Conservation (phyloP, 1,140 invertebrate genomes). For the Lepidotrigona ventralis region DNA sequence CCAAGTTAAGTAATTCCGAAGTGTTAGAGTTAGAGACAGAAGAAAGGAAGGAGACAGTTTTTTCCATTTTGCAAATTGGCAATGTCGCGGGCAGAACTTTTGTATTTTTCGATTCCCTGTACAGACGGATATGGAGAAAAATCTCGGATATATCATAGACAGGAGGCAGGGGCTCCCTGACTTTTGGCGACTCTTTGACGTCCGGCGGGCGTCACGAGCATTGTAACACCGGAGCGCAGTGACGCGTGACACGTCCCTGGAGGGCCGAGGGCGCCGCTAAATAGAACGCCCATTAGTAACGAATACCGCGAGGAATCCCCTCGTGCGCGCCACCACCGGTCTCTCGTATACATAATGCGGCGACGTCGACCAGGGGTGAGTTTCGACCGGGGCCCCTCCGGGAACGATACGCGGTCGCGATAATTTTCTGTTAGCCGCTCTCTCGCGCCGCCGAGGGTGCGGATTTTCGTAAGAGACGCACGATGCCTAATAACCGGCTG, state of each 20-base stretch:
- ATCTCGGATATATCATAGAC: background rate
- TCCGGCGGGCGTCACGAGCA: conserved; percentile 54
- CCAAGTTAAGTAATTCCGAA: no score
- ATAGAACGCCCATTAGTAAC: conserved; percentile 77
- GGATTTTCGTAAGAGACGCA: conserved; percentile 47
- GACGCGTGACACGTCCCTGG: conserved; percentile 74
- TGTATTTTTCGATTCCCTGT: no score
- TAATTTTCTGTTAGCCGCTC: conserved; percentile 64
- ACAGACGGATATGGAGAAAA: background rate
- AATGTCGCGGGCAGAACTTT: background rate
- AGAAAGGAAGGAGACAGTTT: no score
- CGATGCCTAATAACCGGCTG: conserved; percentile 33
- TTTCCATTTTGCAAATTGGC: background rate
- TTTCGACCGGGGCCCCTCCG: conserved; percentile 37
- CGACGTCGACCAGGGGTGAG: conserved; percentile 20
- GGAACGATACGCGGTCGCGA: conserved; percentile 64
- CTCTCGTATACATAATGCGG: conserved; percentile 59
- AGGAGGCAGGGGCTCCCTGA: conserved; percentile 35
- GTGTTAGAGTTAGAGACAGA: no score
- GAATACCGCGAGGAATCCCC: conserved; percentile 72
- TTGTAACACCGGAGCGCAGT: conserved; percentile 62
- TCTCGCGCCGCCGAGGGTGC: conserved; percentile 47
- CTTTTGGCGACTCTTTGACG: conserved; percentile 62
- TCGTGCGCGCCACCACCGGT: conserved; percentile 44
- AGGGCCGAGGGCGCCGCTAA: conserved; percentile 70